phyloP scores from a whole-genome alignment of 1,140 invertebrate genomes.

The Drosophila tristis region DNA sequence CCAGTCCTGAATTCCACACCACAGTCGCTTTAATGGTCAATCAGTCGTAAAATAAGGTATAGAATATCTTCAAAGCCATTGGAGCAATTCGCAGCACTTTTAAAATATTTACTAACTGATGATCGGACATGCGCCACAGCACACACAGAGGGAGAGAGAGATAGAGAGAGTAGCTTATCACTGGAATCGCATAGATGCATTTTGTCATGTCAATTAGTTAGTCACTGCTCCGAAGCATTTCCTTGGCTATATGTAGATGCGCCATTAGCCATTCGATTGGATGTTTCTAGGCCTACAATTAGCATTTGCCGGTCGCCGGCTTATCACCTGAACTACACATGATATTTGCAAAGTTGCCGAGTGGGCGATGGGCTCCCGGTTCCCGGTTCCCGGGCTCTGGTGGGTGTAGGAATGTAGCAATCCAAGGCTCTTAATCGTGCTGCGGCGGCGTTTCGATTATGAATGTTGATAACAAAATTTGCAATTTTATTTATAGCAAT shows the following conservation, averaged over 20 bases:
- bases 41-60: too few species aligned
- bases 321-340: constrained; percentile 63
- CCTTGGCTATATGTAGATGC: constrained; percentile 36
- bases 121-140: constrained; percentile 1
- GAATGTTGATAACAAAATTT: constrained; percentile 57
- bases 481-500: constrained; percentile 71
- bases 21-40: too few species aligned
- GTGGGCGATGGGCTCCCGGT: constrained; percentile 11
- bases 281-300: constrained; percentile 33
- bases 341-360: constrained; percentile 26
- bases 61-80: too few species aligned
- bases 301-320: constrained; percentile 14
- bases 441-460: constrained; percentile 63
- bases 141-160: constrained; percentile 12
- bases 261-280: constrained; percentile 50
- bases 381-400: neutral
- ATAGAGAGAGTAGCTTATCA: constrained; percentile 20
- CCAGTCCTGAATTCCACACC: too few species aligned
- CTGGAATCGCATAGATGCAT: constrained; percentile 27
- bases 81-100: too few species aligned
- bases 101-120: too few species aligned
- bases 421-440: constrained; percentile 60
- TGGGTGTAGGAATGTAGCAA: constrained; percentile 1
- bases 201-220: constrained; percentile 48
- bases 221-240: constrained; percentile 24